phyloP scores from a whole-genome alignment of 2,113 vertebrate genomes.

The Agapornis roseicollis region DNA sequence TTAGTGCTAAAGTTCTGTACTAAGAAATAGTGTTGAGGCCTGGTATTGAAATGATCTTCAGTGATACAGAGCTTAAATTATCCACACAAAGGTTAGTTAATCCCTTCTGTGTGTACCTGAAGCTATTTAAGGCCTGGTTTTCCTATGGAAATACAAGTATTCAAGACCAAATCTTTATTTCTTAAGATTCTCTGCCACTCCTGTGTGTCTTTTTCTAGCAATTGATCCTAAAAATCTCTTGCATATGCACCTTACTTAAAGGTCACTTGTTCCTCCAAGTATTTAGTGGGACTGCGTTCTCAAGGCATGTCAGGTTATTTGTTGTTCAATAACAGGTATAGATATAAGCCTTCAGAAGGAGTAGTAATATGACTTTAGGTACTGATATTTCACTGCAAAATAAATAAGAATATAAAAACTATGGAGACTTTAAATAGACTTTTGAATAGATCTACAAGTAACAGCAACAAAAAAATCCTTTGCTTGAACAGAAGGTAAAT shows the following conservation, averaged over 20 bases:
- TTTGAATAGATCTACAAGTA: background rate
- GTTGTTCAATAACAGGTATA: background rate
- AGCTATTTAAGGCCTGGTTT: background rate
- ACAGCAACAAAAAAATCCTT: background rate
- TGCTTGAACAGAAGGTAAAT: background rate
- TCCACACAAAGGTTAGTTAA: background rate
- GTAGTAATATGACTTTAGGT: background rate
- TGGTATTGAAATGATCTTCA: background rate
- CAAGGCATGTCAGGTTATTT: background rate
- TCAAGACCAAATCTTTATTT: background rate
- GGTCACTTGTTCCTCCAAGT: background rate
- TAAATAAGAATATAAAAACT: background rate
- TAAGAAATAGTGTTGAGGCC: background rate
- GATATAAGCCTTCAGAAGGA: background rate
- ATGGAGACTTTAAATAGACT: background rate
- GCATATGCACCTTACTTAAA: background rate
- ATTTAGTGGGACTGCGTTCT: background rate
- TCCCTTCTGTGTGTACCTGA: background rate
- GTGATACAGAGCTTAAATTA: background rate
- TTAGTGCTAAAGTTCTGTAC: background rate
- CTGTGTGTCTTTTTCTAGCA: background rate
- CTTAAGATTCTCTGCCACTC: background rate
- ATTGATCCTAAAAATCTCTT: background rate
- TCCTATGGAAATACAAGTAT: background rate
- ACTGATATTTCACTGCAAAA: background rate